Evolutionary conservation across 2,113 vertebrate species (phyloP).

Genomic region (Cyprinodon tularosa): DNA sequence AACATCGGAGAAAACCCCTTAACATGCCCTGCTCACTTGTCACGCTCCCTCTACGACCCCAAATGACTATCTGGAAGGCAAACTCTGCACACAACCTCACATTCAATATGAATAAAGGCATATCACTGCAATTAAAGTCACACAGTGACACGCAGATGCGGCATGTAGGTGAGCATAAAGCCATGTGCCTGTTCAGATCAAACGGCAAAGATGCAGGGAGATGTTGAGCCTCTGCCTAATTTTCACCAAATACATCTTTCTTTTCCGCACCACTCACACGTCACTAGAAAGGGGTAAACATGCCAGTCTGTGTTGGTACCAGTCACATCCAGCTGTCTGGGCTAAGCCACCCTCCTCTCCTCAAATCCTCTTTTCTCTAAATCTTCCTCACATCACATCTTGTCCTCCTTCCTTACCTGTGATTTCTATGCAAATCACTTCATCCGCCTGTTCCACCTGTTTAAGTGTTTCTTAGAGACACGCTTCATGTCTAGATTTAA

Average conservation of each 20-base stretch:
- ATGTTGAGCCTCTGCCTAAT: constrained; percentile 7
- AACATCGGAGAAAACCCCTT: constrained; percentile 52
- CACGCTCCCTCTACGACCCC: constrained; percentile 45
- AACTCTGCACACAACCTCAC: neutral
- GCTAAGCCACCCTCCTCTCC: constrained; percentile 9
- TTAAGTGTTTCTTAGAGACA: neutral
- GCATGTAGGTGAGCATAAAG: constrained; percentile 16
- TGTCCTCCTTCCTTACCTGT: constrained; percentile 13
- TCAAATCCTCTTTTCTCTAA: constrained; percentile 31
- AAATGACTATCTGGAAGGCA: constrained; percentile 43
- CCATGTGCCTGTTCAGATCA: constrained; percentile 18
- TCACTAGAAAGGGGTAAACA: constrained; percentile 43
- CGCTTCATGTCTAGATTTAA: neutral
- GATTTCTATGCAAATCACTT: constrained; percentile 4
- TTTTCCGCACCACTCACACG: neutral
- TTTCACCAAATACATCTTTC: constrained; percentile 25
- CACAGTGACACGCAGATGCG: constrained; percentile 12
- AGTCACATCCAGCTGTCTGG: constrained; percentile 30
- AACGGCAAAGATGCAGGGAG: constrained; percentile 10
- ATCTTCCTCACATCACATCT: neutral
- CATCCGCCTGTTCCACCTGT: neutral
- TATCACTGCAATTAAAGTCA: constrained; percentile 39
- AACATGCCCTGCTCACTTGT: constrained; percentile 56
- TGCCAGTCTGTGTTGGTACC: constrained; percentile 30
- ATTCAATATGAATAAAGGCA: neutral